Percentiles rank a stretch among this genome's conserved stretches.
Conservation (phyloP, 2,113 vertebrate genomes). For the Oncorhynchus nerka region DNA sequence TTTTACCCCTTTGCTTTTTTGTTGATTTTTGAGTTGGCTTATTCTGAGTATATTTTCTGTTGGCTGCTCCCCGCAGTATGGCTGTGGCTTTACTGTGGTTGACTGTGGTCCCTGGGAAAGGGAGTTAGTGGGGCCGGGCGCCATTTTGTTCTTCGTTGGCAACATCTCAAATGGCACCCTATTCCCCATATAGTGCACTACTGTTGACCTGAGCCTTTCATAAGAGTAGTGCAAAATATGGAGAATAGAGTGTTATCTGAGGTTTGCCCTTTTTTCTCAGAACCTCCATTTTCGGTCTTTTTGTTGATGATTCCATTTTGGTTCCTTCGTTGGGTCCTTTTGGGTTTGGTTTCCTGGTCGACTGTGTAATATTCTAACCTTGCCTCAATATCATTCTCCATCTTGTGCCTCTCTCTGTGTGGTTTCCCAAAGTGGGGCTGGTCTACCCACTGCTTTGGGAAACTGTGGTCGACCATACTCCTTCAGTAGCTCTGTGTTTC, state of each 20-base stretch:
- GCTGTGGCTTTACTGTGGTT: slow-evolving; percentile 57
- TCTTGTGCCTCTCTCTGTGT: slow-evolving; percentile 27
- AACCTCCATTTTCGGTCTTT: neutral
- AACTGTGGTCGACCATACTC: slow-evolving; percentile 46
- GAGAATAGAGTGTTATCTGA: neutral
- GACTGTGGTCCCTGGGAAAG: slow-evolving; percentile 46
- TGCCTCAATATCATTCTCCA: slow-evolving; percentile 44
- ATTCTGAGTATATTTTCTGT: slow-evolving; percentile 45
- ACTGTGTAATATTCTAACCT: slow-evolving; percentile 25
- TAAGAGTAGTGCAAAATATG: too few relatives aligned
- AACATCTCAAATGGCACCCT: too few relatives aligned
- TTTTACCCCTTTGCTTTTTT: slow-evolving; percentile 14
- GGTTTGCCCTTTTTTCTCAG: too few relatives aligned
- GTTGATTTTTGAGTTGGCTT: slow-evolving; percentile 35
- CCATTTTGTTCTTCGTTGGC: neutral
- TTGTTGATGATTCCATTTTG: slow-evolving; percentile 15
- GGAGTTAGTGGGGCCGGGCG: slow-evolving; percentile 14
- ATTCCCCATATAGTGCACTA: too few relatives aligned
- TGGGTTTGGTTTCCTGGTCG: slow-evolving; percentile 6
- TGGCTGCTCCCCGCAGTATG: slow-evolving; percentile 50
- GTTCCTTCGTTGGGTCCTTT: slow-evolving; percentile 3
- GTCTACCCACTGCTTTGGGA: slow-evolving; percentile 46
- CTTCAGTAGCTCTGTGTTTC: slow-evolving; percentile 17
- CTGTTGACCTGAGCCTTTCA: too few relatives aligned
- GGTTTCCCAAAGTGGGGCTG: slow-evolving; percentile 50